These are phyloP conservation scores for Tethya wilhelma DNA, from an alignment of 37 sponge, comb jelly and placozoan species.

Conservation along the genomic window DNA sequence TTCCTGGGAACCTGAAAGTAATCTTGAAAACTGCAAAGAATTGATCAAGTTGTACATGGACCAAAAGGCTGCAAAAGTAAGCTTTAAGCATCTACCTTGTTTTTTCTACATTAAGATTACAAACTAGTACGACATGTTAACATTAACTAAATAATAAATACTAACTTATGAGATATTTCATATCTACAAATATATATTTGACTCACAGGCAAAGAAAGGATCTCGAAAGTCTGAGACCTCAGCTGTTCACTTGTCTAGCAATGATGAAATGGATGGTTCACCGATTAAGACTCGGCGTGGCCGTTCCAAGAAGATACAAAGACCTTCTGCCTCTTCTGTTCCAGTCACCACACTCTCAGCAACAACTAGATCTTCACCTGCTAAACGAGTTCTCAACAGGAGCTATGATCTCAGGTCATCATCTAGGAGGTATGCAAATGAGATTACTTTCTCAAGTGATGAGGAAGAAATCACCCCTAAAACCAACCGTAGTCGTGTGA, in stretches of 20 bases:
- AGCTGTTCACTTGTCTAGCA: too few relatives aligned
- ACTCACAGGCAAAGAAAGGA: too few relatives aligned
- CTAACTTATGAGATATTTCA: too few relatives aligned
- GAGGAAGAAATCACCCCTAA: constrained; percentile 1
- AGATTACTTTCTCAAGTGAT: constrained; percentile 6
- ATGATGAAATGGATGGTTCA: not conserved
- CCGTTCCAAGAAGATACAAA: too few relatives aligned
- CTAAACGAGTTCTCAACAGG: not conserved
- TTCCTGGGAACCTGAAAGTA: constrained; percentile 77
- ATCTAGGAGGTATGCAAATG: too few relatives aligned
- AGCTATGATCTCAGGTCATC: not conserved
- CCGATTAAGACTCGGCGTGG: too few relatives aligned
- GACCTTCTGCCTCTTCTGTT: not conserved
- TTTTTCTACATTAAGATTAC: too few relatives aligned
- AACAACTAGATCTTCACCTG: not conserved
- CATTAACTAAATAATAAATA: too few relatives aligned
- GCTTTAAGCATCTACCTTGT: too few relatives aligned
- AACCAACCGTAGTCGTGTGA: not conserved
- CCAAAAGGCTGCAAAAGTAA: not conserved
- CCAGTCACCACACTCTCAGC: not conserved
- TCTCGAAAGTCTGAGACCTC: too few relatives aligned
- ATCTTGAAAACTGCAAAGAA: constrained; percentile 48
- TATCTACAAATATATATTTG: too few relatives aligned
- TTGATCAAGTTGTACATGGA: constrained; percentile 47
- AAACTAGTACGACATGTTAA: too few relatives aligned